phyloP scores from a whole-genome alignment of 2,888 invertebrate species.

The Macaria notata region DNA sequence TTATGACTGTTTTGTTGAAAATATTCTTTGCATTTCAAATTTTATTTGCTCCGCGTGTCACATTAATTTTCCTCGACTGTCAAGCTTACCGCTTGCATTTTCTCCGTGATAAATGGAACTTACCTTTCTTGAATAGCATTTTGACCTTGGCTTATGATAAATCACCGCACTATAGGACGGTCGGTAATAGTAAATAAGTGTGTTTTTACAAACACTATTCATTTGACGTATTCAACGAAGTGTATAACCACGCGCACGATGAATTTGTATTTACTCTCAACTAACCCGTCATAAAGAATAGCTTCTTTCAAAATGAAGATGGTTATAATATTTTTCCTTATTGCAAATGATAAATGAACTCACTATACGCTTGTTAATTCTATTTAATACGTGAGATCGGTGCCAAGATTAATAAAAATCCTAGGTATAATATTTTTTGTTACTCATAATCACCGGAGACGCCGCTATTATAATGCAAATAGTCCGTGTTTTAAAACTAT shows the following conservation, averaged over 20 bases:
- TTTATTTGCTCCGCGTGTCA: constrained; percentile 17
- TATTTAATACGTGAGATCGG: constrained; percentile 49
- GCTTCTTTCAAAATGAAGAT: constrained; percentile 25
- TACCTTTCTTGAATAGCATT: constrained; percentile 19
- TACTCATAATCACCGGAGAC: constrained; percentile 21
- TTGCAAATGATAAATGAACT: constrained; percentile 54
- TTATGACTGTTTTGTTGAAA: not conserved
- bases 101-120: constrained; percentile 26
- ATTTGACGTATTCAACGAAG: constrained; percentile 5
- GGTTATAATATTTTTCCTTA: constrained; percentile 39
- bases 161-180: constrained; percentile 8
- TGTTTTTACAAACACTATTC: constrained; percentile 1
- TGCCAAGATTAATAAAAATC: constrained; percentile 56
- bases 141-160: constrained; percentile 20
- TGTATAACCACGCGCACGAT: not conserved
- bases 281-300: constrained; percentile 8
- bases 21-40: constrained; percentile 9
- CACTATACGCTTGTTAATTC: constrained; percentile 54
- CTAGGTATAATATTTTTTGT: constrained; percentile 22
- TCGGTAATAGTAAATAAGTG: constrained; percentile 7
- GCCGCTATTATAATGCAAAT: constrained; percentile 17
- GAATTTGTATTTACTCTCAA: constrained; percentile 1
- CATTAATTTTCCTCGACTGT: constrained; percentile 22
- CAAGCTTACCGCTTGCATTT: constrained; percentile 21
- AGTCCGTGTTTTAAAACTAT: constrained; percentile 19